A percentile compares a stretch with the other conserved stretches of the same genome.
Conservation (phyloP, 2,888 invertebrate genomes). For the Mythimna albipuncta region DNA sequence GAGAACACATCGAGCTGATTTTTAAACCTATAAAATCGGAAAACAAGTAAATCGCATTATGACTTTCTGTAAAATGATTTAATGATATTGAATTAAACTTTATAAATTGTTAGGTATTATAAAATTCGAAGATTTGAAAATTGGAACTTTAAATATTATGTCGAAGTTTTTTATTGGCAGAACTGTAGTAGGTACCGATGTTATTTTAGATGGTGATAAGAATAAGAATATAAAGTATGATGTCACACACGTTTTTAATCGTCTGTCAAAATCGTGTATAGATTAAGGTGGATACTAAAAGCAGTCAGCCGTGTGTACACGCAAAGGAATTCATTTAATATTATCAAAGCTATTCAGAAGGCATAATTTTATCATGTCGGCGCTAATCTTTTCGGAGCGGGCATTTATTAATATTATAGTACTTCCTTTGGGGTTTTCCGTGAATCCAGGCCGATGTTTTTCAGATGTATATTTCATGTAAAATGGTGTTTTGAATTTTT, state of each 20-base stretch:
- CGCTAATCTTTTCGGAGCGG: constrained; percentile 57
- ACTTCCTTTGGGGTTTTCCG: constrained; percentile 52
- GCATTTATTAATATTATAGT: constrained; percentile 59
- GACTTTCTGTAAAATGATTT: no score
- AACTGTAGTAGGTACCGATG: no score
- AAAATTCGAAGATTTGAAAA: no score
- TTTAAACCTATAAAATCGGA: no score
- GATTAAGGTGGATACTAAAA: constrained; percentile 3
- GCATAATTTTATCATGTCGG: constrained; percentile 63
- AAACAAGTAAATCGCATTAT: no score
- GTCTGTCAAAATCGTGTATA: constrained; percentile 16
- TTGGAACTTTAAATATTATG: not conserved
- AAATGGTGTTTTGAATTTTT: constrained; percentile 27
- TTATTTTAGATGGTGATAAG: not conserved
- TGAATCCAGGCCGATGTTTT: constrained; percentile 26
- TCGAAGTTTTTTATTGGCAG: not conserved
- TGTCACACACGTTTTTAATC: constrained; percentile 14
- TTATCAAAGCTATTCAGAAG: constrained; percentile 69
- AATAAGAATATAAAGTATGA: not conserved
- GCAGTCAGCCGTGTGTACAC: constrained; percentile 29
- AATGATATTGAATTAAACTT: no score
- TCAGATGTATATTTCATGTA: constrained; percentile 32
- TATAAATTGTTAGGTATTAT: no score
- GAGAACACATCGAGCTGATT: no score
- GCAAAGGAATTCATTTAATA: constrained; percentile 61